Evolutionary conservation across 2,888 invertebrate species (phyloP).

Genomic region (Lumbricus terrestris): DNA sequence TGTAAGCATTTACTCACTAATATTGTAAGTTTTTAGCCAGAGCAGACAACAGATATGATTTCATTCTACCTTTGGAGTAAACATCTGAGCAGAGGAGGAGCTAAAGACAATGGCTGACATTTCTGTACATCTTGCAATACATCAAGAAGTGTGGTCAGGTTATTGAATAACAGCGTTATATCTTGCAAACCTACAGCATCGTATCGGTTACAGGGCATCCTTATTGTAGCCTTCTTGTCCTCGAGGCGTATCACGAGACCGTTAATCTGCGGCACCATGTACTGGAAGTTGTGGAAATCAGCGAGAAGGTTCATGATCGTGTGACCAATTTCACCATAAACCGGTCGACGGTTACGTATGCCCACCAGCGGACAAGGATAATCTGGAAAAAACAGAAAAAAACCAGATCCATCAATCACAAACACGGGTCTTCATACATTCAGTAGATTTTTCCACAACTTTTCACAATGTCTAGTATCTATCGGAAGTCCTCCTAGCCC

Average conservation of each 20-base stretch:
- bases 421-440: not conserved
- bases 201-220: slow-evolving; percentile 73
- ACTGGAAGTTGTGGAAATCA: slow-evolving; percentile 80
- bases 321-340: slow-evolving; percentile 81
- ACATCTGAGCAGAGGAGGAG: not conserved
- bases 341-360: slow-evolving; percentile 73
- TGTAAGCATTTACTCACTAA: too few relatives aligned
- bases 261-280: slow-evolving; percentile 74
- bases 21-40: too few relatives aligned
- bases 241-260: slow-evolving; percentile 81
- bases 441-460: not conserved
- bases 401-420: not conserved
- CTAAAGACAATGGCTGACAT: not conserved
- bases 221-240: slow-evolving; percentile 74
- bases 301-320: slow-evolving; percentile 83
- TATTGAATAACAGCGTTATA: not conserved
- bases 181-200: slow-evolving; percentile 55
- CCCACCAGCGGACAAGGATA: slow-evolving; percentile 82
- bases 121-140: not conserved
- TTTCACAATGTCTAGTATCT: not conserved
- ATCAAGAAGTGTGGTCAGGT: too few relatives aligned
- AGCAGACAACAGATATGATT: too few relatives aligned
- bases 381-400: slow-evolving; percentile 55
- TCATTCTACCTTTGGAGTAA: not conserved
- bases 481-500: not conserved